phyloP scores from a whole-genome alignment of 2,797 vertebrate species.

The Taenioides sp. region DNA sequence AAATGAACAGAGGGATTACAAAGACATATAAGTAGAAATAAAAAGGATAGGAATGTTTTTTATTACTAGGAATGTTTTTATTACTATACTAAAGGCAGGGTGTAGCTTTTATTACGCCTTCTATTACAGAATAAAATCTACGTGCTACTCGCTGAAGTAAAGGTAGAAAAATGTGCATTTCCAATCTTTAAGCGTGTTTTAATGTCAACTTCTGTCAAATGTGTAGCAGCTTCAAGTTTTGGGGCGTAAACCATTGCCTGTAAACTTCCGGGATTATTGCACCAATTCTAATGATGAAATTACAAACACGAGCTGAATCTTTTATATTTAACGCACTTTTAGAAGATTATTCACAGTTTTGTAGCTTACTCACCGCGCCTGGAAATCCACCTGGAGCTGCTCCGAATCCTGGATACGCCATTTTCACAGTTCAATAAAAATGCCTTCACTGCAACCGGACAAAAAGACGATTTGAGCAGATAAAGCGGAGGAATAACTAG shows the following conservation, averaged over 20 bases:
- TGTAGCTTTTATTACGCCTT: too few species aligned
- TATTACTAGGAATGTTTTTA: neutral
- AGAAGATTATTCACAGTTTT: neutral
- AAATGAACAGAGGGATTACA: too few species aligned
- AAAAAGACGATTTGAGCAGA: too few species aligned
- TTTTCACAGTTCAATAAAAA: constrained; percentile 20
- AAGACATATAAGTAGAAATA: too few species aligned
- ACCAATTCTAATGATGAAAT: neutral
- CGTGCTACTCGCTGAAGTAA: too few species aligned
- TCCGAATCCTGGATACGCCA: constrained; percentile 71
- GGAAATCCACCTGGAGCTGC: constrained; percentile 44
- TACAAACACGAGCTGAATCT: neutral
- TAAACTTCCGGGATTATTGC: constrained; percentile 18
- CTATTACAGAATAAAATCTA: too few species aligned
- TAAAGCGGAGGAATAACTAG: too few species aligned
- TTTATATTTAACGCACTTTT: neutral
- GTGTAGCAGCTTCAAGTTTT: neutral
- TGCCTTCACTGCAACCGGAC: neutral
- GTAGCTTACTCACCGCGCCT: constrained; percentile 49
- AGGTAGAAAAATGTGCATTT: too few species aligned
- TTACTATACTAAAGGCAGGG: neutral
- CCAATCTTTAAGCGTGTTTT: neutral
- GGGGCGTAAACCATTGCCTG: neutral
- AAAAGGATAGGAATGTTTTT: neutral
- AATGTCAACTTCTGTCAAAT: neutral